A percentile compares a stretch with the other conserved stretches of the same genome.
These are phyloP conservation scores for Drosophila neocordata DNA, from an alignment of 1,140 invertebrate genomes.

Conservation along the genomic window DNA sequence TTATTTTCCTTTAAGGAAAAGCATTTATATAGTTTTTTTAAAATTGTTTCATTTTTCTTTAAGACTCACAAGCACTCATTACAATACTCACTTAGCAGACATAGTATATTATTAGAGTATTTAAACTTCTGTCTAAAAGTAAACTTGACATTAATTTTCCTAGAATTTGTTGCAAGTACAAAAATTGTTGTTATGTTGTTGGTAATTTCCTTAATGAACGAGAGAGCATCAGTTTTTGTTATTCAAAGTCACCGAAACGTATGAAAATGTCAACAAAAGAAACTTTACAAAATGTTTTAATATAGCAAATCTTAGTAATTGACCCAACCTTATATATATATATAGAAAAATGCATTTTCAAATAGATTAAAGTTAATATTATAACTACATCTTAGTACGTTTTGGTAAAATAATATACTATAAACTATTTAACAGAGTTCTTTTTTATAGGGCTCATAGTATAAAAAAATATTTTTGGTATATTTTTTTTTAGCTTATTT, in stretches of 20 bases:
- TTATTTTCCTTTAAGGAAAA: no score
- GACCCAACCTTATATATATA: neutral
- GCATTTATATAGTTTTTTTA: no score
- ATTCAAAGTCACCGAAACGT: conserved; percentile 38
- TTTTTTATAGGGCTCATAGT: no score
- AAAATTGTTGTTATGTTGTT: conserved; percentile 29
- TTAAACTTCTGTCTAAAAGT: neutral
- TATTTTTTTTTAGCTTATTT: no score
- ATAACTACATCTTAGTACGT: neutral
- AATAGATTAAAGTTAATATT: neutral
- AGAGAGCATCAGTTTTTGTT: neutral
- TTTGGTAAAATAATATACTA: neutral
- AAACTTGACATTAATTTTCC: neutral
- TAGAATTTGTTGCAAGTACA: conserved; percentile 35
- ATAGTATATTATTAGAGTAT: neutral
- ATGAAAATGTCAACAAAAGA: neutral
- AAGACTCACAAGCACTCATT: no score
- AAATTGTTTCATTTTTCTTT: no score
- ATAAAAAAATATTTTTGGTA: no score
- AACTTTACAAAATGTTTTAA: neutral
- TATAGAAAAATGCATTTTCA: conserved; percentile 12
- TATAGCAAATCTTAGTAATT: neutral
- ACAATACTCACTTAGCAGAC: no score
- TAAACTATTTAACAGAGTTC: no score
- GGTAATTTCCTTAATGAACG: conserved; percentile 32